phyloP scores from a whole-genome alignment of 1,140 invertebrate genomes.

The Polypedilum vanderplanki region DNA sequence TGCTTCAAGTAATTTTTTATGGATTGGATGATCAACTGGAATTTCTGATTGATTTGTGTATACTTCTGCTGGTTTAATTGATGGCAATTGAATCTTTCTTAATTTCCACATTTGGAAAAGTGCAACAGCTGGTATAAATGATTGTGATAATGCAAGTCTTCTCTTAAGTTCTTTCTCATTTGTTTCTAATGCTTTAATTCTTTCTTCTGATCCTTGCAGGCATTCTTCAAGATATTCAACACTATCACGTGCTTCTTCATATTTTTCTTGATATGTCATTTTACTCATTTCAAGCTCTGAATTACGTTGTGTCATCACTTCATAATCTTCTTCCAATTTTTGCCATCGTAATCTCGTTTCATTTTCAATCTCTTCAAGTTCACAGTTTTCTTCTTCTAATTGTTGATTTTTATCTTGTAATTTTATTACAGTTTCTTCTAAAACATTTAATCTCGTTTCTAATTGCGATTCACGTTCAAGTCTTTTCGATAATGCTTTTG shows the following conservation, averaged over 20 bases:
- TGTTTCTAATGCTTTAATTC: constrained; percentile 50
- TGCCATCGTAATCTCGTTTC: constrained; percentile 57
- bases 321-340: constrained; percentile 45
- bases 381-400: constrained; percentile 57
- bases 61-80: background rate
- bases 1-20: constrained; percentile 34
- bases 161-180: constrained; percentile 52
- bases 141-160: constrained; percentile 54
- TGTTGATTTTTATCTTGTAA: constrained; percentile 52
- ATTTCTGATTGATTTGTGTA: background rate
- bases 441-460: constrained; percentile 48
- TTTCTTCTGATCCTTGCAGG: constrained; percentile 48
- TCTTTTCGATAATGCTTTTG: constrained; percentile 51
- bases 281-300: constrained; percentile 47
- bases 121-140: constrained; percentile 56
- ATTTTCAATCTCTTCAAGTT: constrained; percentile 62
- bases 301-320: constrained; percentile 42
- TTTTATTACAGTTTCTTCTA: constrained; percentile 48
- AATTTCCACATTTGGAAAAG: constrained; percentile 51
- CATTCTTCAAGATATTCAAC: constrained; percentile 40
- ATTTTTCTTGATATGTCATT: constrained; percentile 43
- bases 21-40: constrained; percentile 12
- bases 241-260: constrained; percentile 48
- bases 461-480: constrained; percentile 51
- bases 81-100: background rate